Conservation (phyloP, 1,140 invertebrate genomes). For the Eriocheir sinensis region DNA sequence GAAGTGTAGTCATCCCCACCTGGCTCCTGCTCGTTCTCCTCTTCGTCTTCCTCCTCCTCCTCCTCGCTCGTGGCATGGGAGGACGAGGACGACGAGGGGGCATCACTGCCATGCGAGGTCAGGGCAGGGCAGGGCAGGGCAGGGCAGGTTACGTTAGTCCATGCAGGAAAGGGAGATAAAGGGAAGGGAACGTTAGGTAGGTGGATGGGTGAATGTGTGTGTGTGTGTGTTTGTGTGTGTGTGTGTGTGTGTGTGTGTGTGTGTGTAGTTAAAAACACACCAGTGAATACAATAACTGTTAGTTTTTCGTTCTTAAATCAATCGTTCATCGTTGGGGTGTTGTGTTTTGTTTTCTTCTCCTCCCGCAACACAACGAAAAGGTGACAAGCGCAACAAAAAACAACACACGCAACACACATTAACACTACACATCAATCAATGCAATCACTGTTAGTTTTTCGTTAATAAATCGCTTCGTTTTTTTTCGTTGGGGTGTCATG, state of each 20-base stretch:
- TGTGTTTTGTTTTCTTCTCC: too few species aligned
- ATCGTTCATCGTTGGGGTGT: too few species aligned
- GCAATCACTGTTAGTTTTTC: too few species aligned
- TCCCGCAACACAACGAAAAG: too few species aligned
- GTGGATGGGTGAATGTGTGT: not conserved
- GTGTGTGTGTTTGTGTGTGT: not conserved
- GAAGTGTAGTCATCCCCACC: slow-evolving; percentile 65
- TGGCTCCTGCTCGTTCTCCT: slow-evolving; percentile 43
- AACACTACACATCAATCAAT: too few species aligned
- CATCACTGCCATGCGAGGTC: slow-evolving; percentile 41
- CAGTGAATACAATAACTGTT: not conserved
- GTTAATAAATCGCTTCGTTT: too few species aligned
- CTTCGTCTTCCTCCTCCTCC: slow-evolving; percentile 12
- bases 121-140: not conserved
- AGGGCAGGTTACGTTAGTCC: not conserved
- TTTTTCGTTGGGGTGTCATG: too few species aligned
- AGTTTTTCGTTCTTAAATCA: too few species aligned
- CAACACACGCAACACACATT: too few species aligned
- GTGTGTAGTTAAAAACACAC: slow-evolving; percentile 32
- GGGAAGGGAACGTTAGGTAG: not conserved
- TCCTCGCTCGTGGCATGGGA: not conserved
- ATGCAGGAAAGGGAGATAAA: not conserved
- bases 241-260: slow-evolving; percentile 30
- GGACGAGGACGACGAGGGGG: slow-evolving; percentile 26
- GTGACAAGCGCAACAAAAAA: not conserved